Base-by-base conservation (phyloP, 1,140 invertebrate species). In the Cyphomyrmex costatus region DNA sequence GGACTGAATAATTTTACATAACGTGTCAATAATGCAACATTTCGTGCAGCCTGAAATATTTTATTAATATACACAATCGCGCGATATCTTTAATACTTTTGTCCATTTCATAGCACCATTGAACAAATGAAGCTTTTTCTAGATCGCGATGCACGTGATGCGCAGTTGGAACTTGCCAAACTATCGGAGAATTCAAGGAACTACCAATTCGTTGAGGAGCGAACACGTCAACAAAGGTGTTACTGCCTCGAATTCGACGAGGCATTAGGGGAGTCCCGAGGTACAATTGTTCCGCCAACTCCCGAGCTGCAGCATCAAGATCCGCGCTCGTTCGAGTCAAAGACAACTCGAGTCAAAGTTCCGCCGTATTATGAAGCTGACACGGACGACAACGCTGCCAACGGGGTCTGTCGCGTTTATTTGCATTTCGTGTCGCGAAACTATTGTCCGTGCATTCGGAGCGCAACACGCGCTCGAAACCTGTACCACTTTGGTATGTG, bases 301-400 rank as follows among this genome's bases (percentile, higher is more conserved):
- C 82, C 14, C 58, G 36, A 60, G 27, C 46, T 80, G 87, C 87
- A 61, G 74, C 86, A 68, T 51, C 83, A 83, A 89, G 88, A 89
- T 89, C 78, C 77, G 74, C 84, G 87, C 70, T 70, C 84, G 79
- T 89, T 89, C 70, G 70, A 36, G 70, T 51, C 68, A 56, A 36
- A 46, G 49, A 46, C 42, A 58, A 46, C 58, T 58, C 56, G 65
- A 84, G 86, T 88, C 84, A 61, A 76, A 82, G 76, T 89, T 89
- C 83, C 71, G 58, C 27, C 84, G 88, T 71, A 89, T 89, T 89
- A 89, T 86, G 88, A 89, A 77, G 65, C 84, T 89, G 88, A 89
- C 88, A 88, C 87, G 61, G 56, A 65, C 88, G 88, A 89, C 77
- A 77, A 71, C 60, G 76, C 56, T 80, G 61, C 36, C 61, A 68